A percentile compares a stretch with the other conserved stretches of the same genome.
Evolutionary conservation across 2,888 invertebrate species (phyloP).

Genomic region (Icerya purchasi): DNA sequence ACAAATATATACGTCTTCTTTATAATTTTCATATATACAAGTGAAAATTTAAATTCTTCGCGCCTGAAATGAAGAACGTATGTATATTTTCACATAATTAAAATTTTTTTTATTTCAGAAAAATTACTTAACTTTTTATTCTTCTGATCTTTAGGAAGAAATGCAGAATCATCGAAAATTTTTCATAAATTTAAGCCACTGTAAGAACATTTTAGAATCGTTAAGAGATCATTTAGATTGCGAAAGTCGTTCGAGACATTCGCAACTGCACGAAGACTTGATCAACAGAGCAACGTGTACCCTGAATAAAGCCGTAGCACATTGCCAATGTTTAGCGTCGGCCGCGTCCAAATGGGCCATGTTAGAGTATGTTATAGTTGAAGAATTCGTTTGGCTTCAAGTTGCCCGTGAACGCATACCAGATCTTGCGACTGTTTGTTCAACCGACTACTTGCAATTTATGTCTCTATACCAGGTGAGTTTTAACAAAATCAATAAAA

Average conservation of each 20-base stretch:
- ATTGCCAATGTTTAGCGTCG: conserved; percentile 61
- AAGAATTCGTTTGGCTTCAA: conserved; percentile 61
- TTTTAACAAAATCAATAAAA: too few species aligned
- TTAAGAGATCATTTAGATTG: conserved; percentile 61
- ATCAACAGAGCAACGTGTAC: conserved; percentile 53
- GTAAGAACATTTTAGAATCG: conserved; percentile 65
- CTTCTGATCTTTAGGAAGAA: conserved; percentile 27
- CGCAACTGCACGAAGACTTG: conserved; percentile 49
- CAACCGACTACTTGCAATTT: conserved; percentile 64
- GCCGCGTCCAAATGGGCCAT: conserved; percentile 68
- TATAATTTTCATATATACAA: not conserved
- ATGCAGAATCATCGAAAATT: conserved; percentile 75
- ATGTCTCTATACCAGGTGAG: conserved; percentile 32
- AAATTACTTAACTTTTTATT: too few species aligned
- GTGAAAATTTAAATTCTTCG: too few species aligned
- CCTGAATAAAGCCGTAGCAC: conserved; percentile 56
- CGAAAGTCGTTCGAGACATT: conserved; percentile 51
- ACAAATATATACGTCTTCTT: too few species aligned
- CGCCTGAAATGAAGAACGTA: too few species aligned
- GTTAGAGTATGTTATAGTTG: conserved; percentile 57
- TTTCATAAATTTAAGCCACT: conserved; percentile 70
- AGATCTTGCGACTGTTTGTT: conserved; percentile 54
- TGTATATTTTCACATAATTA: too few species aligned
- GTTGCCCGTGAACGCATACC: conserved; percentile 68
- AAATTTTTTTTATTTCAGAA: too few species aligned